Percentiles rank a stretch among this genome's conserved stretches.
phyloP scores from a whole-genome alignment of 2,113 vertebrate species.

The Phycodurus eques region DNA sequence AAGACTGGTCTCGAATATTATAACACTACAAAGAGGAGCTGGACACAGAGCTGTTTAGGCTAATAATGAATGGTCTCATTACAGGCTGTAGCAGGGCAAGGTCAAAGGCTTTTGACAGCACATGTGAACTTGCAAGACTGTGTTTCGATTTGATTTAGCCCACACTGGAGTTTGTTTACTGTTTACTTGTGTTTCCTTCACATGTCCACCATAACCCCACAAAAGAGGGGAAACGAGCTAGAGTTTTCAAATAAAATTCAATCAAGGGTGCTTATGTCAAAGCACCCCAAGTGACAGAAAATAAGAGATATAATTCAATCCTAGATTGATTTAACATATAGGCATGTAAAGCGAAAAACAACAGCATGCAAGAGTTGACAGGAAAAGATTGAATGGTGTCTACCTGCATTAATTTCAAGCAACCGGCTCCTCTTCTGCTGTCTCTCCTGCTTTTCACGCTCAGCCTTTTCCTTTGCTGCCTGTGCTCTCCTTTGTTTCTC shows the following conservation, averaged over 20 bases:
- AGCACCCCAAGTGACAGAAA: not conserved
- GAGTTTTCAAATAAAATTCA: not conserved
- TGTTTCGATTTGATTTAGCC: not conserved
- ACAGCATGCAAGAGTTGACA: slow-evolving; percentile 19
- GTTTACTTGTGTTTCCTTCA: not conserved
- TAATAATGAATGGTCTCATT: not conserved
- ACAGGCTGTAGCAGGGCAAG: not conserved
- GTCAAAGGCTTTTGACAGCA: not conserved
- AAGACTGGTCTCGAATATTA: too few species aligned
- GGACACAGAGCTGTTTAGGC: not conserved
- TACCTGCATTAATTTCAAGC: slow-evolving; percentile 91
- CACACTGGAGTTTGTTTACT: not conserved
- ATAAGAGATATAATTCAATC: slow-evolving; percentile 9
- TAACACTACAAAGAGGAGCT: not conserved
- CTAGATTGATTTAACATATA: slow-evolving; percentile 24
- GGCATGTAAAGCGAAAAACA: slow-evolving; percentile 23
- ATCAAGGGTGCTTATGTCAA: not conserved
- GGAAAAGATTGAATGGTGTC: slow-evolving; percentile 35
- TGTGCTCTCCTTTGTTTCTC: slow-evolving; percentile 88
- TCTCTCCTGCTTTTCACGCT: slow-evolving; percentile 87
- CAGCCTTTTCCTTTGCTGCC: slow-evolving; percentile 89
- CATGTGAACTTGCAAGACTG: not conserved
- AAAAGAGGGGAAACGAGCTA: not conserved
- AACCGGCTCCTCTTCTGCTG: slow-evolving; percentile 90
- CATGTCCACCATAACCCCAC: not conserved